Base-by-base conservation (phyloP, 2,113 vertebrate species). In the Ctenodactylus gundi region DNA sequence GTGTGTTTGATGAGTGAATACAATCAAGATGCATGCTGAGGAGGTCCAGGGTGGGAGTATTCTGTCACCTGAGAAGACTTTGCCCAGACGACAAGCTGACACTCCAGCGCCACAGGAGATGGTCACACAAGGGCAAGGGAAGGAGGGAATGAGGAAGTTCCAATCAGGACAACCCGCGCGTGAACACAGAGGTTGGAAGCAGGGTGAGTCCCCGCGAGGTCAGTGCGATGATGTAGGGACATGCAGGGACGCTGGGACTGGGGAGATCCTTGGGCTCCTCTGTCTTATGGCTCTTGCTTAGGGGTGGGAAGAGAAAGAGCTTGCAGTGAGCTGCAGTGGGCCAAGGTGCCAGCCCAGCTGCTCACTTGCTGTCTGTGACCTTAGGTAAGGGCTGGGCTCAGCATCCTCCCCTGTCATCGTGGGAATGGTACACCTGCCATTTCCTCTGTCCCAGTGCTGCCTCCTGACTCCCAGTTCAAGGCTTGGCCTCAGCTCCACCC, bases 11-110 rank as follows among this genome's bases (percentile, higher is more conserved):
- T 18, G 81, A 87, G 14, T 29, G 72, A 75, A 29, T 12, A 27
- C 23, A 91, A 46, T 53, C 41, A 57, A 80, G 68, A 31, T 29
- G 20, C 6, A 36, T 10, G 49, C 60, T 73, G 8, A 36, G 31
- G 31, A 62, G 88, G 39, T 46, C 41, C 39, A 65, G 34, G 31
- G 49, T 5, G 60, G 73, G 46, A 46, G 13, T 7, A 57, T 78
- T 36, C 36, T 31, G 46, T 82, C 78, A 11, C 91, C 55, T 94
- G 87, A 29, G 44, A 36, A 36, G 49, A 25, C 57, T 72, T 89
- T 46, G 68, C 25, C 8, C 31, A 34, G 23, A 23, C 34, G 82
- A 84, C n/a, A 72, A 87, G 65, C 23, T 78, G 64, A 68, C 20
- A 10, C 15, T 64, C 31, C 41, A 49, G 78, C 39, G 34, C 29